These are phyloP conservation scores for Hippasteria phrygiana DNA, from an alignment of 53 echinoderm and acorn worm species.

Conservation along the genomic window DNA sequence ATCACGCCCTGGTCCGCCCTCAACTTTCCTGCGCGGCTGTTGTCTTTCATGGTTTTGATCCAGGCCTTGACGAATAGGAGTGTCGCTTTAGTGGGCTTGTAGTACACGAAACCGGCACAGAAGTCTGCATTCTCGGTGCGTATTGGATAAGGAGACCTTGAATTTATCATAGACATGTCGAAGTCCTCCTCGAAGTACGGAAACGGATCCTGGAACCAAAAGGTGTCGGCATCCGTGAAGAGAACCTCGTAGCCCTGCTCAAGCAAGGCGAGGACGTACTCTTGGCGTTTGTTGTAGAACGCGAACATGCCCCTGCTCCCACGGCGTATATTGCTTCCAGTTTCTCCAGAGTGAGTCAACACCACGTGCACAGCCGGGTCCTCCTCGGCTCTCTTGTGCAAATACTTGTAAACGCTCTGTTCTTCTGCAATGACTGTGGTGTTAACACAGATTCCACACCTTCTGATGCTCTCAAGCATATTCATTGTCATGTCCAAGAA, in stretches of 20 bases:
- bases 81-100: slow-evolving; percentile 8
- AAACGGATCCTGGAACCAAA: slow-evolving; percentile 58
- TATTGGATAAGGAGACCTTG: not conserved
- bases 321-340: not conserved
- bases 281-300: slow-evolving; percentile 34
- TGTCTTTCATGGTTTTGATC: slow-evolving; percentile 15
- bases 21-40: not conserved
- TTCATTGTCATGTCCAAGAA: slow-evolving; percentile 35
- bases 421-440: slow-evolving; percentile 27
- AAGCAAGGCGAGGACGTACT: slow-evolving; percentile 14
- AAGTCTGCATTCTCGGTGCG: not conserved
- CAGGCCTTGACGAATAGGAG: slow-evolving; percentile 22
- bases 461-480: slow-evolving; percentile 38
- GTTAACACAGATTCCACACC: slow-evolving; percentile 17
- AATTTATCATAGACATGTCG: slow-evolving; percentile 26
- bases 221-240: slow-evolving; percentile 51
- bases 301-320: slow-evolving; percentile 5
- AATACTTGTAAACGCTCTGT: not conserved
- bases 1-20: slow-evolving; percentile 41
- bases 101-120: slow-evolving; percentile 61
- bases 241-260: slow-evolving; percentile 45
- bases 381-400: not conserved
- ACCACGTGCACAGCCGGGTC: slow-evolving; percentile 20
- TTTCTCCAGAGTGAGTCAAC: slow-evolving; percentile 13
- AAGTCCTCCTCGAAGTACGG: slow-evolving; percentile 42